phyloP scores from a whole-genome alignment of 2,113 vertebrate genomes.

The Paraplagusia blochii region DNA sequence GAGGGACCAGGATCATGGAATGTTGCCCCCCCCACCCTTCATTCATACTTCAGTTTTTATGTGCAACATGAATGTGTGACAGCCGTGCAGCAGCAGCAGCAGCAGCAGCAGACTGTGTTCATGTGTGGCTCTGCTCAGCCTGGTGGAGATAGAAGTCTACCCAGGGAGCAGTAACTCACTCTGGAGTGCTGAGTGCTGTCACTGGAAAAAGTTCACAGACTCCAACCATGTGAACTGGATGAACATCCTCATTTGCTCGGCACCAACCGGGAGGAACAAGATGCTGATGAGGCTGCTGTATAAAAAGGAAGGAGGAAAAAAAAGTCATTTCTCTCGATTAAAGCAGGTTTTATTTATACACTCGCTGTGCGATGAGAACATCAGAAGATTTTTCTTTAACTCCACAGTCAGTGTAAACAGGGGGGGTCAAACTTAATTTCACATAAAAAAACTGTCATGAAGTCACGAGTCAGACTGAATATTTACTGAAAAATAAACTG shows the following conservation, averaged over 20 bases:
- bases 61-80: conserved; percentile 35
- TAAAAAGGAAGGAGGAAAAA: conserved; percentile 5
- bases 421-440: too few relatives aligned
- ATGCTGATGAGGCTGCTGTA: conserved; percentile 34
- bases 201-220: conserved; percentile 62
- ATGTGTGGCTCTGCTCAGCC: conserved; percentile 34
- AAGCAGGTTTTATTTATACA: conserved; percentile 9
- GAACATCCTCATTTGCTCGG: conserved; percentile 68
- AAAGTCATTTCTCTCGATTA: neutral
- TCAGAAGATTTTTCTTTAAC: too few relatives aligned
- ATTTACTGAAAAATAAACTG: too few relatives aligned
- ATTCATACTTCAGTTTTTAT: conserved; percentile 23
- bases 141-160: conserved; percentile 58
- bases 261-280: conserved; percentile 36
- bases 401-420: too few relatives aligned
- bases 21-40: conserved; percentile 12
- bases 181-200: conserved; percentile 63
- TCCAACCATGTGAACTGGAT: conserved; percentile 70
- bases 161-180: conserved; percentile 70
- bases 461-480: too few relatives aligned
- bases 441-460: too few relatives aligned
- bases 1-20: conserved; percentile 50
- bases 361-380: neutral
- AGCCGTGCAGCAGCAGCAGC: conserved; percentile 22
- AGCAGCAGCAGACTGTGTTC: conserved; percentile 26